Evolutionary conservation across 2,888 invertebrate genomes (phyloP).

Genomic region (Lepidochitona cinerea): DNA sequence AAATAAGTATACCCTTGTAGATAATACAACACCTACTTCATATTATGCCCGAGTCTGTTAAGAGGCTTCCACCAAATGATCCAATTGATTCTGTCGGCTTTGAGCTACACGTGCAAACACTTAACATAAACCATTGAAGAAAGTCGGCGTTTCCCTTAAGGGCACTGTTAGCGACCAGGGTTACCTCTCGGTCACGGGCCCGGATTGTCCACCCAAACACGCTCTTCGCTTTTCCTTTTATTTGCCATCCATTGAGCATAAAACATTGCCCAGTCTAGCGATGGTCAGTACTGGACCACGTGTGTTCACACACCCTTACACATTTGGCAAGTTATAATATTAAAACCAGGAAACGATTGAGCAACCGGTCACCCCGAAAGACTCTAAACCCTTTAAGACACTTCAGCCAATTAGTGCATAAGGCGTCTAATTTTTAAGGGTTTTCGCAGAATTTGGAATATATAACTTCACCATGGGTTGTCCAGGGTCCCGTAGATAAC

Average conservation of each 20-base stretch:
- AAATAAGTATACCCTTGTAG: slow-evolving; percentile 1
- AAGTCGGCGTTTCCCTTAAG: background rate
- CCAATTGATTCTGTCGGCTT: background rate
- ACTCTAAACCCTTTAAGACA: too few species aligned
- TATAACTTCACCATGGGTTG: too few species aligned
- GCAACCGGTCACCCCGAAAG: too few species aligned
- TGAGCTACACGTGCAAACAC: slow-evolving; percentile 2
- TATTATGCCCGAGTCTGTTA: background rate
- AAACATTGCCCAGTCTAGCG: background rate
- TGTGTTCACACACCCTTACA: too few species aligned
- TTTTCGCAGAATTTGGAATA: too few species aligned
- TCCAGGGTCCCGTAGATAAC: too few species aligned
- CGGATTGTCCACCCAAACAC: background rate
- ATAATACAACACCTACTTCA: background rate
- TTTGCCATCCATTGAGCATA: background rate
- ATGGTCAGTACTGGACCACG: too few species aligned
- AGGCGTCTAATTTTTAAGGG: too few species aligned
- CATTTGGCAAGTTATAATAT: too few species aligned
- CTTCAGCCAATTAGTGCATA: too few species aligned
- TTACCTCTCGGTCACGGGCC: background rate
- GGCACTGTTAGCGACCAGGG: background rate
- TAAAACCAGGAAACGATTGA: too few species aligned
- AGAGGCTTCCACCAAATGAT: background rate
- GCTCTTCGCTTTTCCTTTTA: background rate
- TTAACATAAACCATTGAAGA: background rate